Base-by-base conservation (phyloP, 2,797 vertebrate species). In the Sarcoramphus papa region DNA sequence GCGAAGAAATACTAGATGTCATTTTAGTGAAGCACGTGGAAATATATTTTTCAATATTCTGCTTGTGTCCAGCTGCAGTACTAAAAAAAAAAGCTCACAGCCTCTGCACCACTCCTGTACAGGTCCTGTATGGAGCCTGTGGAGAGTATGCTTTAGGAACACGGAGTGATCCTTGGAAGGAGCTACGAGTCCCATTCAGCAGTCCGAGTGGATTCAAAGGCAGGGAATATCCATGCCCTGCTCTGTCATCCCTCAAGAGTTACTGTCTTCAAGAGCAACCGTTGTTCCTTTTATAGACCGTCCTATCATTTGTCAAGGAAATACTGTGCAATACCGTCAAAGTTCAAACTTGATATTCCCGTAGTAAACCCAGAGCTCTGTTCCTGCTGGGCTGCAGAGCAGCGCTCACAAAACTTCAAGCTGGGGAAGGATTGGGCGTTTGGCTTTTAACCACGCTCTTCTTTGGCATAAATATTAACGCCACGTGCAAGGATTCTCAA, bases 71-170 rank as follows among this genome's bases (percentile, higher is more conserved):
- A 85, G 76, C 82, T 88, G 73, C 62, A 76, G 59, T 27, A 24
- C 35, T 56, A 10, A 21, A 59, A 63, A 48, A 60, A 22, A 16
- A 1, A 6, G 5, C 43, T 45, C 27, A 21, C 0, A 0, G 43
- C 15, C 31, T 30, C 4, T 8, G 23, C 37, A 35, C 10, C 24
- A 9, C 21, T 69, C 11, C 25, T 40, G 40, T 28, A 8, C 20
- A 2, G 45, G 31, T 30, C 48, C 40, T 37, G 6, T 18, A 17
- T 2, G 2, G 40, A 72, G 14, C 50, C 50, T 10, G 13, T 12
- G 25, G 16, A 14, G 7, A 28, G 4, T 1, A 0, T 0, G 2
- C 28, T 35, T 23, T 2, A 25, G 82, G 57, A 41, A 6, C 31
- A 13, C 0, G 1, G 59, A 31, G 22, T 11, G 69, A 8, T 35